phyloP scores from a whole-genome alignment of 1,140 invertebrate genomes.

The Ceratosolen solmsi region DNA sequence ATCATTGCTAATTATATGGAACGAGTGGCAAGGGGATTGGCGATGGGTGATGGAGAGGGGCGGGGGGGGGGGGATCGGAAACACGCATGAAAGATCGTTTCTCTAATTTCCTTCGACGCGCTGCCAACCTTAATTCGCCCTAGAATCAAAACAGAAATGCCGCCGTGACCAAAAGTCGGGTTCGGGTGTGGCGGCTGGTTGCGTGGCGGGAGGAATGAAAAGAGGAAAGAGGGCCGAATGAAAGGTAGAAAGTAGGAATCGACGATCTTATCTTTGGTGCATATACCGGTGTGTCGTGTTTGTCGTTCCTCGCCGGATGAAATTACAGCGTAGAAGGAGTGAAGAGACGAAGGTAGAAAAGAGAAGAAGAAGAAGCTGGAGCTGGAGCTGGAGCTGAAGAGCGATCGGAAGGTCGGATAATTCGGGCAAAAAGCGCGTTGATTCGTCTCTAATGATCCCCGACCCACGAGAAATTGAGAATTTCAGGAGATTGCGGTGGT shows the following conservation, averaged over 20 bases:
- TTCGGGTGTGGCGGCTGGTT: neutral
- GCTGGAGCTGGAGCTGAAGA: neutral
- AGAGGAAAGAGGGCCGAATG: neutral
- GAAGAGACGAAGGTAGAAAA: neutral
- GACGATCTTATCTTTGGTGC: constrained; percentile 39
- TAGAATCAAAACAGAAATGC: neutral
- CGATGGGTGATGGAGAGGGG: neutral
- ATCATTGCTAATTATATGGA: constrained; percentile 11
- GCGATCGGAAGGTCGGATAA: constrained; percentile 44
- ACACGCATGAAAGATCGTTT: constrained; percentile 44
- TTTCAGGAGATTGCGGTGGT: constrained; percentile 28
- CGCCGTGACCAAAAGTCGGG: neutral
- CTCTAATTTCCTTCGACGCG: constrained; percentile 43
- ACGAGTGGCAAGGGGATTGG: neutral
- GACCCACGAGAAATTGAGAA: constrained; percentile 39
- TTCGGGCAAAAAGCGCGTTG: constrained; percentile 45
- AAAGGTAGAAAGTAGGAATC: constrained; percentile 42
- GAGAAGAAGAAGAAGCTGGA: no score
- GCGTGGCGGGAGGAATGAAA: neutral
- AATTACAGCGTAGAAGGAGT: constrained; percentile 38
- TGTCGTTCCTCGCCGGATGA: constrained; percentile 28
- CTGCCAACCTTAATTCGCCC: constrained; percentile 10
- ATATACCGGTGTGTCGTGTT: constrained; percentile 2
- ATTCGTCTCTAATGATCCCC: constrained; percentile 44
- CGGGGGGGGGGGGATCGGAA: constrained; percentile 8